A percentile compares a stretch with the other conserved stretches of the same genome.
These are phyloP conservation scores for Petrocephalus microphthalmus DNA, from an alignment of 2,113 vertebrate genomes.

Conservation along the genomic window DNA sequence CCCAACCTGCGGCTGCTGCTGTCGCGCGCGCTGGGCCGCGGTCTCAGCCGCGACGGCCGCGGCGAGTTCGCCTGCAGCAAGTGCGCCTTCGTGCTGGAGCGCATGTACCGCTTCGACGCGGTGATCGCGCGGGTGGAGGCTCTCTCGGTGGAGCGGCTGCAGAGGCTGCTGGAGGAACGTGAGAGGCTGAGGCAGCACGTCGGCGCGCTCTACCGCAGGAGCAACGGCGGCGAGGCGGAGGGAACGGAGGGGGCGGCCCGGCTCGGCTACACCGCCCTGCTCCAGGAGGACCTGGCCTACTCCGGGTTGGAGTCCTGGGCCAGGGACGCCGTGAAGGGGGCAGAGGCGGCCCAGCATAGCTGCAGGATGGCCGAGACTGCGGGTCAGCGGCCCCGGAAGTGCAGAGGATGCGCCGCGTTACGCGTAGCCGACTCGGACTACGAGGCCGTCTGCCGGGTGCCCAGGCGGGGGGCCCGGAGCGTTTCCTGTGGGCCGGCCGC, in stretches of 20 bases:
- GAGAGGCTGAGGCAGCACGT: conserved; percentile 85
- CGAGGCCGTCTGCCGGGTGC: conserved; percentile 87
- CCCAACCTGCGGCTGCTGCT: conserved; percentile 89
- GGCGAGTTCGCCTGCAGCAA: conserved; percentile 95
- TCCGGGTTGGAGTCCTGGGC: conserved; percentile 89
- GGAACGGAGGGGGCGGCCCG: conserved; percentile 40
- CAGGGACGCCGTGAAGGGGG: conserved; percentile 64
- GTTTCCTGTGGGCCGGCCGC: conserved; percentile 72
- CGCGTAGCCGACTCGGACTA: conserved; percentile 85
- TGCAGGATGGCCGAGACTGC: conserved; percentile 61
- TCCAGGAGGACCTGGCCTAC: conserved; percentile 85
- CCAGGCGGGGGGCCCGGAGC: conserved; percentile 77
- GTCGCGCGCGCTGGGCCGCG: conserved; percentile 79
- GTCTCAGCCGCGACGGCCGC: conserved; percentile 77
- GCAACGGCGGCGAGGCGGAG: conserved; percentile 52
- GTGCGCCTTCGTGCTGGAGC: conserved; percentile 92
- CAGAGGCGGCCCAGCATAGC: conserved; percentile 49
- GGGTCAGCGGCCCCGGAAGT: conserved; percentile 61
- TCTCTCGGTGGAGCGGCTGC: conserved; percentile 85
- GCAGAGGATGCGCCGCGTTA: conserved; percentile 70
- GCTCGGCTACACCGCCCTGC: conserved; percentile 74
- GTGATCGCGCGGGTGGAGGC: conserved; percentile 92
- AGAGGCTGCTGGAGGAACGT: conserved; percentile 84
- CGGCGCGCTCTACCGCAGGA: conserved; percentile 73
- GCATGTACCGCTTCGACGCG: conserved; percentile 89